Evolutionary conservation across 2,888 invertebrate species (phyloP), one percentile per base, ranked within the genome.

Genomic region (Dolichomitus sp.): DNA sequence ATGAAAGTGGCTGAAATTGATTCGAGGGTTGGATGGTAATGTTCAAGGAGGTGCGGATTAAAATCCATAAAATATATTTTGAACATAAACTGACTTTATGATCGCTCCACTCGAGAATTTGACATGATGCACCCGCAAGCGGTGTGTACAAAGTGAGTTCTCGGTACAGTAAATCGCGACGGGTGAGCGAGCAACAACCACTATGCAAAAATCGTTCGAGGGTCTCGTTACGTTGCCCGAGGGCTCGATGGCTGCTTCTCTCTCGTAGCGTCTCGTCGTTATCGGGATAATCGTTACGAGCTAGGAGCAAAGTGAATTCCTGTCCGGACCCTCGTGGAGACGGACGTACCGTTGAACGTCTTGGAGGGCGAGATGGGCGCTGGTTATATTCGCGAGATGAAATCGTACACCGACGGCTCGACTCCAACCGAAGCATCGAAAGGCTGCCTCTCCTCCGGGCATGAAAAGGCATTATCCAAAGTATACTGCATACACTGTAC

Each of bases 211-310:
- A 70, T 59, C 57, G 57, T 57, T 70, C 30, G 12, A 6, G 30
- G 14, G 27, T 59, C 57, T 45, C 57, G 70, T 70, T 70, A 59
- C 45, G 45, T 30, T n/a, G 57, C 57, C 57, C 17, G n/a, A 45
- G 50, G 68, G 23, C n/a, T 4, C 50, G 50, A 68, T 50, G 17
- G 12, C 48, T 61, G 11, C 59, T 45, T 59, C 50, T 57, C 30
- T 65, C 27, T 45, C 50, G 48, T 33, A 23, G 42, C 69, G 27
- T 59, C 57, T 63, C 61, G 19, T 72, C 76, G 76, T 80, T 83
- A 83, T 83, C 83, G 54, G 52, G 57, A 76, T 80, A 76, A 70
- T 80, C 70, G 61, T 73, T 79, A 66, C 73, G 68, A 73, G 70
- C 66, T 66, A 42, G 42, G 11, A 81, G 66, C 61, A 27, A 73